Base-by-base conservation (phyloP, 2,888 invertebrate species). In the Nebria brevicollis region DNA sequence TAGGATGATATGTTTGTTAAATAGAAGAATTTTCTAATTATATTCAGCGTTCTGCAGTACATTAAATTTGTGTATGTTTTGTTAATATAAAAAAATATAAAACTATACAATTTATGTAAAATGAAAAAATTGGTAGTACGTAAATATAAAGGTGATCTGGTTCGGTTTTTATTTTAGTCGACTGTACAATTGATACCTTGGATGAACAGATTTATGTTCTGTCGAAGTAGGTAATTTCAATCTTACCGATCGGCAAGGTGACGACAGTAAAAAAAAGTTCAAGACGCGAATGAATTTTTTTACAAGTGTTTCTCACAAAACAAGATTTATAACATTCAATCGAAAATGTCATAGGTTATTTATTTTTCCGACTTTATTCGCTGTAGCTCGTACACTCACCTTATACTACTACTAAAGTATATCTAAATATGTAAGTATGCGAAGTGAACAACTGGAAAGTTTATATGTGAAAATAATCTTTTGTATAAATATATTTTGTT, bases 281-380 rank as follows among this genome's bases (percentile, higher is more conserved):
- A 34, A 34, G 34, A 34, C 34, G 34, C 2, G 34, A 34, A 34
- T 34, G 54, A 54, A 54, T 54, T 54, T 54, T 20, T 54, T 54
- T 54, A 54, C 54, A 11, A 13, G 13, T 8, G 4, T 54, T 8
- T 54, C 54, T 11, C 34, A 13, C 54, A 54, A 54, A 54, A 54
- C 54, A 54, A 54, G 54, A 54, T 54, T 54, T 54, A 54, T 54
- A 54, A 54, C 54, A 6, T 7, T 3, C 54, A 54, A 54, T 54
- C 54, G 54, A 54, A 54, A 54, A 54, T 54, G 54, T 54, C 54
- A 54, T 54, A 54, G 54, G 54, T 54, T 54, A 54, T 54, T 54
- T 54, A 54, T 54, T 54, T 54, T 54, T 54, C 13, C 4, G 54
- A 54, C 54, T 54, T 13, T 54, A 54, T 54, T 11, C 54, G 8